These are phyloP conservation scores for Trichomycterus rosablanca DNA, from an alignment of 2,113 vertebrate species.

Conservation along the genomic window DNA sequence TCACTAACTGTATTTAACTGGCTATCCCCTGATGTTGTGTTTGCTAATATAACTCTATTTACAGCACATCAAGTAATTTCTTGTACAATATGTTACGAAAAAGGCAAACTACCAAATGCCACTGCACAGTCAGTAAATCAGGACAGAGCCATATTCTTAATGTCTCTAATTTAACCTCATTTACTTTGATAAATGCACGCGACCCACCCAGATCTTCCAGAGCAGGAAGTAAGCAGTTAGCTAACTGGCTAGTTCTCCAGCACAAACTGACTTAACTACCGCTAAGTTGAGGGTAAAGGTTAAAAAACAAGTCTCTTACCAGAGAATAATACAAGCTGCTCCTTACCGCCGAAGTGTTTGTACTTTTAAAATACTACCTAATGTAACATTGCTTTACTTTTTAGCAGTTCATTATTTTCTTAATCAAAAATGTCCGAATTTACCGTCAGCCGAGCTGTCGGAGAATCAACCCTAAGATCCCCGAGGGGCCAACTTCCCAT, in stretches of 20 bases:
- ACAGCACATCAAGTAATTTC: too few species aligned
- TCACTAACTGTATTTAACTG: too few species aligned
- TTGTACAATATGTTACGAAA: too few species aligned
- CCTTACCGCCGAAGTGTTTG: slow-evolving; percentile 6
- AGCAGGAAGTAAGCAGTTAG: slow-evolving; percentile 71
- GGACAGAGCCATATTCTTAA: too few species aligned
- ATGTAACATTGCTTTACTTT: slow-evolving; percentile 35
- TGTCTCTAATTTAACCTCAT: too few species aligned
- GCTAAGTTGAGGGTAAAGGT: not conserved
- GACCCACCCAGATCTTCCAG: slow-evolving; percentile 33
- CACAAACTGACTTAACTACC: not conserved
- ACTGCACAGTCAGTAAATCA: too few species aligned
- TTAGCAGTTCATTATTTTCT: slow-evolving; percentile 25
- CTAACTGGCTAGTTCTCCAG: slow-evolving; percentile 26
- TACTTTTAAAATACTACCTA: slow-evolving; percentile 2
- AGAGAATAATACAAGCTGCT: slow-evolving; percentile 15
- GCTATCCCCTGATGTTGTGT: too few species aligned
- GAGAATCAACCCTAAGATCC: not conserved
- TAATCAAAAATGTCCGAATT: slow-evolving; percentile 43
- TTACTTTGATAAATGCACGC: not conserved
- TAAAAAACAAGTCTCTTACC: slow-evolving; percentile 28
- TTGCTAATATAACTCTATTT: too few species aligned
- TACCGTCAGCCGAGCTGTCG: slow-evolving; percentile 39
- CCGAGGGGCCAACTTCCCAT: slow-evolving; percentile 61
- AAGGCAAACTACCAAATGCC: too few species aligned